Base-by-base conservation (phyloP, 2,797 vertebrate genomes). In the Botia kubotai region DNA sequence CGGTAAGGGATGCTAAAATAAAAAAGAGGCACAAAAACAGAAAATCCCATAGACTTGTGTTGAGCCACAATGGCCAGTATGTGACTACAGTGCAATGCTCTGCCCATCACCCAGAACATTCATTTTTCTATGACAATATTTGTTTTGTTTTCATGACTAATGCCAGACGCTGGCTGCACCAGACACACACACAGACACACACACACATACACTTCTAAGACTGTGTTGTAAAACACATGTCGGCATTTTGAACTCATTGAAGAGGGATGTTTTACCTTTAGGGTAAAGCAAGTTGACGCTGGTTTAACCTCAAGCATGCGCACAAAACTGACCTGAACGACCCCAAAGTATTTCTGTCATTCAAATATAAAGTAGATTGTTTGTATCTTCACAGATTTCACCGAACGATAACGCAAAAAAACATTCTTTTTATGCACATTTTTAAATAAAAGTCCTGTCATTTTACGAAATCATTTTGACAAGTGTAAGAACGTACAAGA, bases 231-330 rank as follows among this genome's bases (percentile, higher is more conserved):
- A 52, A 73, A 76, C 83, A 75, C 39, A 82, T 72, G 63, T 79
- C 78, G 70, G 69, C 19, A 68, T 77, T 72, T 73, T 68, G 73
- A 72, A 77, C 77, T 66, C 23, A 26, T 26, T 75, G 21, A 72
- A 75, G 62, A 82, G 77, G 33, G 67, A 75, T 8, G 43, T 67
- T 23, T 39, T 53, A 48, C 74, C 79, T 81, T 71, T 13, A 23
- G 78, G 81, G 55, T n/a, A 36, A 23, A 72, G 62, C 86, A 86
- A 81, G 84, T 53, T 78, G 75, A 52, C 52, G 52, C 84, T 26
- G 50, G 84, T 79, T 58, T 60, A 74, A 72, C 52, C 78, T 53
- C 79, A 75, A 21, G 63, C 72, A 52, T 81, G 75, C 17, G 14
- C 84, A 69, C 19, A 46, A 75, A 67, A 43, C 72, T 79, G 84